Conservation (phyloP, 1,140 invertebrate genomes). For the Leptinotarsa defecta region DNA sequence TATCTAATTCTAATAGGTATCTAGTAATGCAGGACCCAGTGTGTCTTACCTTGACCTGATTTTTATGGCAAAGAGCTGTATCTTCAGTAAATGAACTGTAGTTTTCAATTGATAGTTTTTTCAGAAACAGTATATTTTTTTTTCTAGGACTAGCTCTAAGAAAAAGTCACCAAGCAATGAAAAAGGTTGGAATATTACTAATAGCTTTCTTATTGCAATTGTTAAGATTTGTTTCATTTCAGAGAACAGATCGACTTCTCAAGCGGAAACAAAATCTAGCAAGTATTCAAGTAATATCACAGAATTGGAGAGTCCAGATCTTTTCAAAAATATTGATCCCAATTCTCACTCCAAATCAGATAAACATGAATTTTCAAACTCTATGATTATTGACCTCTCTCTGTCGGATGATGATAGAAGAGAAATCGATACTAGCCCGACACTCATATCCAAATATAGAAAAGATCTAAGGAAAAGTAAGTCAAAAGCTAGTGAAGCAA, state of each 20-base stretch:
- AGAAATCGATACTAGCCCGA: conserved; percentile 18
- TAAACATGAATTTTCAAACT: not conserved
- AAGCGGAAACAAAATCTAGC: no score
- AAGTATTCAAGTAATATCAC: not conserved
- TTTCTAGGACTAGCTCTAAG: no score
- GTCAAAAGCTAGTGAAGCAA: not conserved
- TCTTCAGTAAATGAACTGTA: no score
- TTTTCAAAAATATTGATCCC: conserved; percentile 17
- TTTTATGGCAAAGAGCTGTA: no score
- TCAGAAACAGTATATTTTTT: no score
- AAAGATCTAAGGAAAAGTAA: not conserved
- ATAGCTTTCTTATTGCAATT: not conserved
- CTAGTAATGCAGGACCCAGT: no score
- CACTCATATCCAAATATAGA: conserved; percentile 15
- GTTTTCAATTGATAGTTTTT: no score
- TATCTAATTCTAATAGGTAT: no score
- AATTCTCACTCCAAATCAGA: conserved; percentile 4
- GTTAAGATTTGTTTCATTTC: not conserved
- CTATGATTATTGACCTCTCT: conserved; percentile 19
- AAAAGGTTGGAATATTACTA: conserved; percentile 6
- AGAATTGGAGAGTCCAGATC: conserved; percentile 22
- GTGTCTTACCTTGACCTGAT: no score
- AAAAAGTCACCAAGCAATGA: no score
- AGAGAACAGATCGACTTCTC: no score
- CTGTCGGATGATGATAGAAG: conserved; percentile 18